These are phyloP conservation scores for Capreolus pygargus DNA, from an alignment of 2,113 vertebrate species.

Conservation along the genomic window DNA sequence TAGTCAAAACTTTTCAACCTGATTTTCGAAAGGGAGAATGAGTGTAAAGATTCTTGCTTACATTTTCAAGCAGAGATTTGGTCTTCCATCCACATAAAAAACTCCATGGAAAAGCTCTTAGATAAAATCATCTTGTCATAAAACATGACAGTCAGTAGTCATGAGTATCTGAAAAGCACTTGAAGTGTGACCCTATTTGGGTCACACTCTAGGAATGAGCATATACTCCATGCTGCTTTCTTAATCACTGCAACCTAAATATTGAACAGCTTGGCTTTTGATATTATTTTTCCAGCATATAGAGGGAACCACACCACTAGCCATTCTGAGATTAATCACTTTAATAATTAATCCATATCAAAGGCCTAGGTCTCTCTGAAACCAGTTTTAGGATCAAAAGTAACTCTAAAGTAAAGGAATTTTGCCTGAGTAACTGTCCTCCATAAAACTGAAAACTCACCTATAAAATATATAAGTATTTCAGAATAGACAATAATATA, in stretches of 20 bases:
- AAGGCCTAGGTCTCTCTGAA: neutral
- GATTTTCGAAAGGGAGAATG: neutral
- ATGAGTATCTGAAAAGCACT: constrained; percentile 37
- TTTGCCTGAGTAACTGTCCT: constrained; percentile 7
- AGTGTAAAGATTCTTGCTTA: constrained; percentile 20
- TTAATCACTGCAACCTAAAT: constrained; percentile 54
- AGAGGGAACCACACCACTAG: constrained; percentile 15
- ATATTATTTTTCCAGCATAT: constrained; percentile 47
- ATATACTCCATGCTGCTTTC: constrained; percentile 48
- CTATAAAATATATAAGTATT: neutral
- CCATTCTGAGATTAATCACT: constrained; percentile 23
- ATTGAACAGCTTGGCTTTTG: constrained; percentile 32
- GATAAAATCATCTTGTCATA: constrained; percentile 46
- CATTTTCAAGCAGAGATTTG: constrained; percentile 24
- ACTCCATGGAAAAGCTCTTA: constrained; percentile 13
- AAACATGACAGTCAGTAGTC: constrained; percentile 44
- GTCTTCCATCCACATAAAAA: constrained; percentile 22
- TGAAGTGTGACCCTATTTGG: constrained; percentile 44
- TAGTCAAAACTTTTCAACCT: neutral
- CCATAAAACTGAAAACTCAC: constrained; percentile 20
- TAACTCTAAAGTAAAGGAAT: neutral
- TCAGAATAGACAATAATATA: neutral
- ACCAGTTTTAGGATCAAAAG: neutral
- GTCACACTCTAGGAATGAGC: constrained; percentile 50
- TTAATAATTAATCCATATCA: constrained; percentile 27